Evolutionary conservation across 2,797 vertebrate genomes (phyloP), one percentile per base, ranked within the genome.

Genomic region (Antrozous pallidus): DNA sequence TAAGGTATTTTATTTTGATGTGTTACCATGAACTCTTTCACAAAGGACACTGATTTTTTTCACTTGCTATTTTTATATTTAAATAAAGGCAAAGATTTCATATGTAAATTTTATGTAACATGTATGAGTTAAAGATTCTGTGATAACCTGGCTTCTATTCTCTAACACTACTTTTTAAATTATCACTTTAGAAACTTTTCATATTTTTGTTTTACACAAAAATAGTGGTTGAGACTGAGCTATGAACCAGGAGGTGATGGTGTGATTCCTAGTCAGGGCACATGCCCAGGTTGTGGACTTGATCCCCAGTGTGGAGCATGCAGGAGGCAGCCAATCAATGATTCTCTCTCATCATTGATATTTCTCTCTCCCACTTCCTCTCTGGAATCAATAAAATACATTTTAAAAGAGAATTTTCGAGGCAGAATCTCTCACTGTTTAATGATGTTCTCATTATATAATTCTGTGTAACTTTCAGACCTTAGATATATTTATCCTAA

Each of bases 61-160:
- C 33, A 93, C 5, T 73, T 58, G 18, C 28, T 70, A 38, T 47
- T 77, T 45, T 45, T 13, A 80, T 81, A 93, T 89, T 89, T 75
- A 89, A 94, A 73, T 49, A n/a, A 4, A 22, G 77, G 71, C 33
- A 63, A 47, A 22, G 33, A 79, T 70, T 90, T 88, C 8, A 69
- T 26, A 54, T 56, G 9, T 58, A 42, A 38, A 88, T 80, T 90
- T 90, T 94, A 75, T 47, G 6, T 71, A 86, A 69, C 28, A 71
- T 24, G 20, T 14, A 63, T 42, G n/a, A 94, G 24, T 33, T 93
- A 90, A 95, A 88, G 51, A 94, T 84, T 80, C 56, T 80, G 3
- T 80, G 75, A 84, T 20, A 93, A 77, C 80, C 42, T 90, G 51
- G 38, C 16, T 70, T 26, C 12, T 33, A 20, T 83, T 92, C 10